Conservation (phyloP, 2,113 vertebrate species). For the Dromaius novaehollandiae region DNA sequence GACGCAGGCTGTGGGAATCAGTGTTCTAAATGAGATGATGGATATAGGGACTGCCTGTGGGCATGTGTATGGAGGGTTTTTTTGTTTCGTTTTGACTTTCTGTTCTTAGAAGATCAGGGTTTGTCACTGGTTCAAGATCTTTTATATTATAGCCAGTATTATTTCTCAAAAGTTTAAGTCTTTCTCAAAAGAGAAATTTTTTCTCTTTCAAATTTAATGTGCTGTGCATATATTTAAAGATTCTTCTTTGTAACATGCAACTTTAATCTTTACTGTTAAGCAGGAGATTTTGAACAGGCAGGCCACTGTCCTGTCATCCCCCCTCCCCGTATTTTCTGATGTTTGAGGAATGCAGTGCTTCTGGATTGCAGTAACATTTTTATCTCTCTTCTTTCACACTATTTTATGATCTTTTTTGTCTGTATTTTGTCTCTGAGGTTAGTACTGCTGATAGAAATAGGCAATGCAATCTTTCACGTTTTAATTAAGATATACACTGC, state of each 20-base stretch:
- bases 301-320: not conserved
- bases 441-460: not conserved
- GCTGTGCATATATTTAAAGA: not conserved
- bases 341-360: not conserved
- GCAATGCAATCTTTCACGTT: not conserved
- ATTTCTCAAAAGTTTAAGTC: not conserved
- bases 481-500: not conserved
- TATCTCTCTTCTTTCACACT: not conserved
- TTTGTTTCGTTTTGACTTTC: not conserved
- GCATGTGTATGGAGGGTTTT: fast-evolving
- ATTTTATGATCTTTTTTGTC: not conserved
- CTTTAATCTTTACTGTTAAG: conserved; percentile 7
- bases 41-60: fast-evolving
- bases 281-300: not conserved
- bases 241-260: not conserved
- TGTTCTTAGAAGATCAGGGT: not conserved
- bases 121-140: not conserved
- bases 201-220: not conserved
- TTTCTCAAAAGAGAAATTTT: not conserved
- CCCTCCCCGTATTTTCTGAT: not conserved
- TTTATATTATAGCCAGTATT: not conserved
- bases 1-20: not conserved
- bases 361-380: not conserved
- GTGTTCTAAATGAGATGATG: not conserved
- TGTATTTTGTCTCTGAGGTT: not conserved